Percentiles rank a stretch among this genome's conserved stretches.
phyloP scores from a whole-genome alignment of 2,888 invertebrate species.

The Stenchaetothrips biformis region DNA sequence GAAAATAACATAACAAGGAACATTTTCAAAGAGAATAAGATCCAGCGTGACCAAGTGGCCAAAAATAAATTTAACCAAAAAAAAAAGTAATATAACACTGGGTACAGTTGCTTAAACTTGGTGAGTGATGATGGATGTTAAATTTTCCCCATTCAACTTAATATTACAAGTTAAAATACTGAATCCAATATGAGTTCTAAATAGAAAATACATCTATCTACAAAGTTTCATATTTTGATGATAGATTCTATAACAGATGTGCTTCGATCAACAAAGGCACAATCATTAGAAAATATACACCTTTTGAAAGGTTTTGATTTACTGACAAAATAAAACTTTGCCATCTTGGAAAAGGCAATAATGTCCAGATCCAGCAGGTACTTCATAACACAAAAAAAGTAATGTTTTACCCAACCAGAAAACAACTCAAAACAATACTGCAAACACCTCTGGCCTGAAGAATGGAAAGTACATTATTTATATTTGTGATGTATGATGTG shows the following conservation, averaged over 20 bases:
- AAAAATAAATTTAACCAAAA: too few relatives aligned
- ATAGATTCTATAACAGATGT: background rate
- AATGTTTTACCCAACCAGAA: background rate
- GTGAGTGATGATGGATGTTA: too few relatives aligned
- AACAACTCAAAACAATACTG: too few relatives aligned
- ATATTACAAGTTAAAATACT: background rate
- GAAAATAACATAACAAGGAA: too few relatives aligned
- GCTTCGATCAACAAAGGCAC: slow-evolving; percentile 15
- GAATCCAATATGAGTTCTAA: background rate
- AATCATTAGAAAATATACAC: background rate
- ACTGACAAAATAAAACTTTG: background rate
- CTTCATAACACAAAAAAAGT: background rate
- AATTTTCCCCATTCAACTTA: background rate
- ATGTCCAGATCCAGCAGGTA: background rate
- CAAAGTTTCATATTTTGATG: background rate
- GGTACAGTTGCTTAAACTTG: too few relatives aligned
- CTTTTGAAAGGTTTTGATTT: background rate
- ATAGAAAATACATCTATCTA: background rate
- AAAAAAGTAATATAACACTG: too few relatives aligned
- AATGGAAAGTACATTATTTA: too few relatives aligned
- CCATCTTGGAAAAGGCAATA: background rate
- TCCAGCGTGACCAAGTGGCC: too few relatives aligned
- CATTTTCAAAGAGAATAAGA: too few relatives aligned
- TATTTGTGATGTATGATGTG: too few relatives aligned
- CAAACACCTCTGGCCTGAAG: too few relatives aligned